phyloP scores from a whole-genome alignment of 2,888 invertebrate species.

The Tipula confusa region DNA sequence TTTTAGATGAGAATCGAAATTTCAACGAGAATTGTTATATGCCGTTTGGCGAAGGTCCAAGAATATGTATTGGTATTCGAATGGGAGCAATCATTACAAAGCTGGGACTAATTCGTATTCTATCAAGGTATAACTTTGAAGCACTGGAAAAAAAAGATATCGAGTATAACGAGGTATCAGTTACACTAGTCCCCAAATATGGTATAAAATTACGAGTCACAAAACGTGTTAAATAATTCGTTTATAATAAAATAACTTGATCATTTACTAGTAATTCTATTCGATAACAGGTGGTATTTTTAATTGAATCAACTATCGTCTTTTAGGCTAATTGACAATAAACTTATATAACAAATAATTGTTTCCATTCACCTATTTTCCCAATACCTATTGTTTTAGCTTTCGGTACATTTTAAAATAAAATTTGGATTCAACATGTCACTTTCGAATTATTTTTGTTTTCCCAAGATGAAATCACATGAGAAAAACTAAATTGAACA shows the following conservation, averaged over 20 bases:
- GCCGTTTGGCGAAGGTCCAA: slow-evolving; percentile 33
- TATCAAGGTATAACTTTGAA: not conserved
- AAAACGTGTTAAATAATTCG: not conserved
- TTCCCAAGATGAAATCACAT: not conserved
- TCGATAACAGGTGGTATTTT: too few species aligned
- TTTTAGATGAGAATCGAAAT: not conserved
- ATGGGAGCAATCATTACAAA: slow-evolving; percentile 20
- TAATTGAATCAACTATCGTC: too few species aligned
- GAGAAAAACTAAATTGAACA: not conserved
- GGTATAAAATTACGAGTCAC: slow-evolving; percentile 43
- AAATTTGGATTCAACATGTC: not conserved
- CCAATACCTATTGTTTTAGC: too few species aligned
- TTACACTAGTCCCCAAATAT: slow-evolving; percentile 42
- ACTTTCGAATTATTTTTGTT: not conserved
- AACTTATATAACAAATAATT: too few species aligned
- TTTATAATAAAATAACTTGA: too few species aligned
- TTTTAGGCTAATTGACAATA: too few species aligned
- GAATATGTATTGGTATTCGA: slow-evolving; percentile 32
- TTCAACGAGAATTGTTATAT: slow-evolving; percentile 28
- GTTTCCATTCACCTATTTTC: too few species aligned
- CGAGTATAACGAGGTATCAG: slow-evolving; percentile 42
- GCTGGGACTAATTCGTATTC: not conserved
- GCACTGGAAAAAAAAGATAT: slow-evolving; percentile 39
- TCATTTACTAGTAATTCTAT: too few species aligned
- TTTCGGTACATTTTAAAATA: too few species aligned